Evolutionary conservation across 2,888 invertebrate genomes (phyloP).

Genomic region (Cremastobaeus sp.): DNA sequence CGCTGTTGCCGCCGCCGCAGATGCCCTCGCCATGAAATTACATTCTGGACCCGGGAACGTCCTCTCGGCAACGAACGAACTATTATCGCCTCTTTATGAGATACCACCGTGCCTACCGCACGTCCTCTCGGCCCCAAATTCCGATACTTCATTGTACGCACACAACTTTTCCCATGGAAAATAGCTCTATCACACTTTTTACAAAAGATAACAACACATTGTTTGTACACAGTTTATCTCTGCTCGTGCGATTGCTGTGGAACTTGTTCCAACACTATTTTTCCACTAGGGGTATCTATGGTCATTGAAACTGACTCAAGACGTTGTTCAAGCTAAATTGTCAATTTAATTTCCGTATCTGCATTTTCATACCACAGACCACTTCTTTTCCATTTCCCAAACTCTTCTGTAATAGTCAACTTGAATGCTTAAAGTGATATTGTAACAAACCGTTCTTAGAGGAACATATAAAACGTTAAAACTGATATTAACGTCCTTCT

Average conservation of each 20-base stretch:
- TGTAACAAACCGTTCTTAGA: no score
- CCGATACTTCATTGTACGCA: slow-evolving; percentile 12
- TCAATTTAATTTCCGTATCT: no score
- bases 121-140: slow-evolving; percentile 28
- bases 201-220: slow-evolving; percentile 7
- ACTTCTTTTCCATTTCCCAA: no score
- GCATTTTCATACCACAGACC: no score
- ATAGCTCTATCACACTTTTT: slow-evolving; percentile 21
- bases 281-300: neutral
- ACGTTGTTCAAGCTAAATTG: no score
- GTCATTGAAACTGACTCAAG: no score
- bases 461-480: no score
- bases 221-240: slow-evolving; percentile 5
- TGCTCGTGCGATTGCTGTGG: neutral
- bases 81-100: slow-evolving; percentile 52
- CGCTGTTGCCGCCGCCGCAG: slow-evolving; percentile 53
- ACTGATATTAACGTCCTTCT: no score
- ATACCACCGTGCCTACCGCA: slow-evolving; percentile 27
- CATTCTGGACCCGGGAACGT: slow-evolving; percentile 39
- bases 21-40: slow-evolving; percentile 48
- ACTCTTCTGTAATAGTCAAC: no score
- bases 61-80: slow-evolving; percentile 35
- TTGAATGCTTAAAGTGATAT: no score
- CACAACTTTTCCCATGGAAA: slow-evolving; percentile 14
- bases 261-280: neutral